Evolutionary conservation across 1,140 invertebrate genomes (phyloP), one percentile per base, ranked within the genome.

Genomic region (Sarcophaga bullata): DNA sequence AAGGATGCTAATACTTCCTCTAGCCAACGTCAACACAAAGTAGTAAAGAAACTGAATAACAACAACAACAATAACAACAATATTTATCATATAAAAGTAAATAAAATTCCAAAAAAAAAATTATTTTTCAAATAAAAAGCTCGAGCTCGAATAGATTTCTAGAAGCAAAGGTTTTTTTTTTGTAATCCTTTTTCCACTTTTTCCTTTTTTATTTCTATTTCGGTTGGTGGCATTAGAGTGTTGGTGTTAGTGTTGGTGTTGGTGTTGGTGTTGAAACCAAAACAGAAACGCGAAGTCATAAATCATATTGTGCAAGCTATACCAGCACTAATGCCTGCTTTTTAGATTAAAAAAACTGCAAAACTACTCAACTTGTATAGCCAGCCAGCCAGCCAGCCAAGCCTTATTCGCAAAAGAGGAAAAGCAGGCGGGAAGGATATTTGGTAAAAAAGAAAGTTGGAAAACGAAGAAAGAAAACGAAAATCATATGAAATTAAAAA

Each of bases 221-320:
- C n/a, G 25, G 25, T 37, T 37, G 25, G 25, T 4, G 25, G 1
- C 4, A 4, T 37, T 37, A 37, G 25, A 37, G 25, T 37, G 25
- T 37, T 37, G 25, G 1, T 52, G 8, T 1, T 10, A 6, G 8
- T 68, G 62, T n/a, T 68, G n/a, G 25, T 37, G 25, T 37, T 37
- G 25, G 1, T 52, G 8, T 1, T 10, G 50, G 8, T 68, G 62
- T n/a, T 68, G n/a, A 68, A 50, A 48, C 46, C n/a, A 49, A 48
- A 76, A 76, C 48, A 78, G 48, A 49, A 52, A 78, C 75, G 75
- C n/a, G 75, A 78, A 78, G 75, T 78, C 75, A 78, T 78, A 78
- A 78, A 78, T 78, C 75, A 78, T 78, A 78, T 52, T 37, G 49
- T 78, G 19, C 75, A 48, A 78, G 50, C 50, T 68, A 19, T 19